Evolutionary conservation across 1,140 invertebrate genomes (phyloP).

Genomic region (Heliconius nattereri): DNA sequence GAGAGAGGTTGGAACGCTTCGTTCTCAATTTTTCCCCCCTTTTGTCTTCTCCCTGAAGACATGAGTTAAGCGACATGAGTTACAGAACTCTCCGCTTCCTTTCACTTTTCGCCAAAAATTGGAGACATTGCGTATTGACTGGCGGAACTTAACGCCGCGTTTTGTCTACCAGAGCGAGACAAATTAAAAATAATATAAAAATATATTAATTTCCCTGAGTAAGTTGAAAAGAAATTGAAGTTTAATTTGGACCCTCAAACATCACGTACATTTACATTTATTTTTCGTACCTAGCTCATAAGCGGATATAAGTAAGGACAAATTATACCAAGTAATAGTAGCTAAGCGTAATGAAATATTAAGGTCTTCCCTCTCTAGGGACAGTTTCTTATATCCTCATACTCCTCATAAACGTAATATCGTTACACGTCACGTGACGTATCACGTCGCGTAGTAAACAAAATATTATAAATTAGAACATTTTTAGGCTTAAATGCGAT

Average conservation of each 20-base stretch:
- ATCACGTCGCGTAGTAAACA: not conserved
- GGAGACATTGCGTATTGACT: not conserved
- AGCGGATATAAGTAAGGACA: not conserved
- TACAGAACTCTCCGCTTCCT: not conserved
- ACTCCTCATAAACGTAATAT: not conserved
- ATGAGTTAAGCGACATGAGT: too few relatives aligned
- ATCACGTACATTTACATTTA: too few relatives aligned
- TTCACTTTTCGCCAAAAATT: not conserved
- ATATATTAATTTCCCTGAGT: too few relatives aligned
- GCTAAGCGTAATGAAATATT: not conserved
- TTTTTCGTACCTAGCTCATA: too few relatives aligned
- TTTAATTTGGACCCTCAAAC: too few relatives aligned
- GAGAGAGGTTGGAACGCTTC: too few relatives aligned
- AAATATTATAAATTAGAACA: conserved; percentile 3
- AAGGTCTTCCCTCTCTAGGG: not conserved
- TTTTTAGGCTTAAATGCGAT: too few relatives aligned
- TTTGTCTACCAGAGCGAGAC: not conserved
- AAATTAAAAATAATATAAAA: not conserved
- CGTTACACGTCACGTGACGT: too few relatives aligned
- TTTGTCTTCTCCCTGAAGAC: too few relatives aligned
- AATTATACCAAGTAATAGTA: not conserved
- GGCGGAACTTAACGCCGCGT: not conserved
- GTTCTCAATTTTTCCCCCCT: too few relatives aligned
- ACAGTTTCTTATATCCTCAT: not conserved
- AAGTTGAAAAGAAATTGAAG: too few relatives aligned